Conservation (phyloP, 2,113 vertebrate species). For the Clarias macrocephalus region DNA sequence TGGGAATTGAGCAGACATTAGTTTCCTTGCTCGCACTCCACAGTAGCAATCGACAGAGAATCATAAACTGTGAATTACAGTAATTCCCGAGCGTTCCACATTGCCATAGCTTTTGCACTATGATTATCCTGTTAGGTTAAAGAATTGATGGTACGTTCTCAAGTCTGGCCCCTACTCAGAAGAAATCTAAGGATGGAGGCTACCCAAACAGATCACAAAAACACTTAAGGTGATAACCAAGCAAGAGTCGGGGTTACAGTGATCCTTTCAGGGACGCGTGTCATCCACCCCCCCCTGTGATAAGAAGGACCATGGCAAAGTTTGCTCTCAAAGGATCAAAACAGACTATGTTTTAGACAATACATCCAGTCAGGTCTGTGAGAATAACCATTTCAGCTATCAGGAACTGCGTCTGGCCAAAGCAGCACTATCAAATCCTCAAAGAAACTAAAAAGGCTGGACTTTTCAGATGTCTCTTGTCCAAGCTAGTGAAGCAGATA, state of each 20-base stretch:
- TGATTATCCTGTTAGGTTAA: constrained; percentile 11
- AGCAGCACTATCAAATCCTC: background rate
- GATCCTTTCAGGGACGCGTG: constrained; percentile 37
- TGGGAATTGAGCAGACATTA: constrained; percentile 36
- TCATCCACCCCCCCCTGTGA: background rate
- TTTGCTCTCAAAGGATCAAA: constrained; percentile 28
- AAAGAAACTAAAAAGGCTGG: constrained; percentile 23
- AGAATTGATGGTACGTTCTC: background rate
- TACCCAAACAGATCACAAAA: constrained; percentile 65
- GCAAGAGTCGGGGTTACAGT: constrained; percentile 61
- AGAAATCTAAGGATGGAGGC: constrained; percentile 43
- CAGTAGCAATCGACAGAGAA: constrained; percentile 14
- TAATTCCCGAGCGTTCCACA: background rate
- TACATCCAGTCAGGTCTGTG: background rate
- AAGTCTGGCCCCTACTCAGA: background rate
- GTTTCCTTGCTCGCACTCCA: background rate
- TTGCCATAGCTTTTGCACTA: constrained; percentile 13
- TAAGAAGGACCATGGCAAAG: constrained; percentile 24
- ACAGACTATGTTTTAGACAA: constrained; percentile 11
- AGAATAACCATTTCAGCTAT: background rate
- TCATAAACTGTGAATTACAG: constrained; percentile 14
- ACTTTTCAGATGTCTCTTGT: constrained; percentile 34
- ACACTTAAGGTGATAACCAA: constrained; percentile 67
- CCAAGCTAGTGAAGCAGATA: constrained; percentile 56
- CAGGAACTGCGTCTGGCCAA: background rate